Conservation (phyloP, 1,140 invertebrate genomes). For the Muscidifurax raptorellus region DNA sequence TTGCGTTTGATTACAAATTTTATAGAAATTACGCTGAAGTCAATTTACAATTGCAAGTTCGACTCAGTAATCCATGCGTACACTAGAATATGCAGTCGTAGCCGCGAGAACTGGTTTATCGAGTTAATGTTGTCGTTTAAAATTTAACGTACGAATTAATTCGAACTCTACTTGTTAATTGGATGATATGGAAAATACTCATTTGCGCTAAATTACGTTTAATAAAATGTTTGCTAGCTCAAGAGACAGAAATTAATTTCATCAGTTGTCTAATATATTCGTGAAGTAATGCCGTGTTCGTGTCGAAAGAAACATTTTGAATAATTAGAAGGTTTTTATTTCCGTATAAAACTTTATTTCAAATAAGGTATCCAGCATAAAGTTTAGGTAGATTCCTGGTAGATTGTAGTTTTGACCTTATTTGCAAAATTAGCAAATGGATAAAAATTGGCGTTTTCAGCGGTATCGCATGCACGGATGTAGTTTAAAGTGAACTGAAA, state of each 20-base stretch:
- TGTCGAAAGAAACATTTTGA: neutral
- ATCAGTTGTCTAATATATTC: too few species aligned
- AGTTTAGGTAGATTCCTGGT: neutral
- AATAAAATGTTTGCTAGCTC: too few species aligned
- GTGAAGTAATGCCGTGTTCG: too few species aligned
- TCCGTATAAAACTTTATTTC: neutral
- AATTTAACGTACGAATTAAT: neutral
- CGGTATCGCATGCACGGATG: neutral
- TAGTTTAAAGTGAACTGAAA: too few species aligned
- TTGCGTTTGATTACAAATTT: constrained; percentile 35
- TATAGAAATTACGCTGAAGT: constrained; percentile 30
- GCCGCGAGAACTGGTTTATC: constrained; percentile 7
- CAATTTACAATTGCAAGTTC: constrained; percentile 34
- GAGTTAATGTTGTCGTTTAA: neutral
- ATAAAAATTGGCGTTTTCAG: neutral
- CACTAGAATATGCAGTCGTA: neutral
- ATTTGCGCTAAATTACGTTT: too few species aligned
- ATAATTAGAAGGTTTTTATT: neutral
- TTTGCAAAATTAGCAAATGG: neutral
- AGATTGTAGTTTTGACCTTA: neutral
- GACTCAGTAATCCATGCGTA: neutral
- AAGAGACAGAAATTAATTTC: too few species aligned
- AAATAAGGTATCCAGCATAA: neutral
- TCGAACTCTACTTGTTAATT: too few species aligned
- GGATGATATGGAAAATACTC: too few species aligned